phyloP scores from a whole-genome alignment of 2,113 vertebrate species.

The Sylvilagus bachmani region DNA sequence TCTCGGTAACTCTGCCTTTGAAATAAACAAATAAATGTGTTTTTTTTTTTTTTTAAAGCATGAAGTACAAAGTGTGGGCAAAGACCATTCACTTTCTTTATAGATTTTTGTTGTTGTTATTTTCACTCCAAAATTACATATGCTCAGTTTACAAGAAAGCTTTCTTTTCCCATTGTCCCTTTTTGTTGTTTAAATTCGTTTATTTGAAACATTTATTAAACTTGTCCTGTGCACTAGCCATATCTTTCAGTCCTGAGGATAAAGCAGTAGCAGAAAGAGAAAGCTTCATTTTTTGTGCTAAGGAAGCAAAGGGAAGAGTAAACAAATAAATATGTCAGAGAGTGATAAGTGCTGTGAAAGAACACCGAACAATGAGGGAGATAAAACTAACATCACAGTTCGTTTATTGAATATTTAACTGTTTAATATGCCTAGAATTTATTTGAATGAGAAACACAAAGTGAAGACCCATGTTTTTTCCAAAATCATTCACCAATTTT shows the following conservation, averaged over 20 bases:
- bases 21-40: no score
- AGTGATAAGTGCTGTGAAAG: neutral
- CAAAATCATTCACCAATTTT: neutral
- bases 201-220: neutral
- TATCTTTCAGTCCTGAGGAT: neutral
- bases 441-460: neutral
- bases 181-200: slow-evolving; percentile 16
- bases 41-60: no score
- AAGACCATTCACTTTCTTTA: neutral
- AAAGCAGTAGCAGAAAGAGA: neutral
- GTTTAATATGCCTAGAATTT: neutral
- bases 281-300: neutral
- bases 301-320: neutral
- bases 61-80: neutral
- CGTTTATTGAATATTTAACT: neutral
- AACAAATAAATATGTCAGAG: neutral
- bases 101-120: neutral
- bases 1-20: no score
- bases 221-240: neutral
- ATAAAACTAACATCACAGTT: neutral
- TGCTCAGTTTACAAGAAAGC: neutral
- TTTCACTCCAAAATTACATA: neutral
- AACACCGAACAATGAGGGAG: neutral
- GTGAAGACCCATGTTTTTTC: neutral
- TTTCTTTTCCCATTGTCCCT: neutral